Evolutionary conservation across 2,888 invertebrate genomes (phyloP).

Genomic region (Ernsta delagoae): DNA sequence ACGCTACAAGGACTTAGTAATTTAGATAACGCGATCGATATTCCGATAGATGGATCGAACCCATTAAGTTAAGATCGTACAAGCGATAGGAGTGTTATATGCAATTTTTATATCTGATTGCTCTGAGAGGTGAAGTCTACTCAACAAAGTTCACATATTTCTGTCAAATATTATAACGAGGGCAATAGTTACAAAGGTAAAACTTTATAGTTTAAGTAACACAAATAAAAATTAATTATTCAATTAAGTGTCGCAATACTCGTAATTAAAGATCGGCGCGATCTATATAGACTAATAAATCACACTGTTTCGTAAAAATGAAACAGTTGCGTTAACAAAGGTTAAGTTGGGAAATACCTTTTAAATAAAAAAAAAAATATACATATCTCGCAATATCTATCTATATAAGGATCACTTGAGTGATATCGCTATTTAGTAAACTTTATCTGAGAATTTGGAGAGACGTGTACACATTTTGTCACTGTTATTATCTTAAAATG

Average conservation of each 20-base stretch:
- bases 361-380: slow-evolving; percentile 17
- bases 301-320: slow-evolving; percentile 29
- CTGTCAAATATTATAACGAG: slow-evolving; percentile 14
- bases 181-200: slow-evolving; percentile 28
- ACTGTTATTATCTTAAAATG: slow-evolving; percentile 35
- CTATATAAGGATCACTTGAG: slow-evolving; percentile 10
- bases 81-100: slow-evolving; percentile 28
- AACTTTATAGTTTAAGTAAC: slow-evolving; percentile 15
- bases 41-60: slow-evolving; percentile 62
- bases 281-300: slow-evolving; percentile 27
- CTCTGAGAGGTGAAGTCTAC: slow-evolving; percentile 24
- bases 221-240: not conserved
- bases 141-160: slow-evolving; percentile 29
- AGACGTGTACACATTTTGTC: slow-evolving; percentile 3
- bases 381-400: slow-evolving; percentile 22
- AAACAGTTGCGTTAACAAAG: slow-evolving; percentile 29
- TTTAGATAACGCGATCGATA: slow-evolving; percentile 64
- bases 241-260: slow-evolving; percentile 12
- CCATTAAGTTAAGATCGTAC: slow-evolving; percentile 62
- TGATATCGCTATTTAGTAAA: slow-evolving; percentile 11
- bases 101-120: slow-evolving; percentile 33
- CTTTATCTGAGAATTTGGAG: slow-evolving; percentile 13
- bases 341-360: slow-evolving; percentile 30
- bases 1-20: slow-evolving; percentile 60
- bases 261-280: slow-evolving; percentile 21